These are phyloP conservation scores for Coenobita brevimanus DNA, from an alignment of 1,140 invertebrate species.

Conservation along the genomic window DNA sequence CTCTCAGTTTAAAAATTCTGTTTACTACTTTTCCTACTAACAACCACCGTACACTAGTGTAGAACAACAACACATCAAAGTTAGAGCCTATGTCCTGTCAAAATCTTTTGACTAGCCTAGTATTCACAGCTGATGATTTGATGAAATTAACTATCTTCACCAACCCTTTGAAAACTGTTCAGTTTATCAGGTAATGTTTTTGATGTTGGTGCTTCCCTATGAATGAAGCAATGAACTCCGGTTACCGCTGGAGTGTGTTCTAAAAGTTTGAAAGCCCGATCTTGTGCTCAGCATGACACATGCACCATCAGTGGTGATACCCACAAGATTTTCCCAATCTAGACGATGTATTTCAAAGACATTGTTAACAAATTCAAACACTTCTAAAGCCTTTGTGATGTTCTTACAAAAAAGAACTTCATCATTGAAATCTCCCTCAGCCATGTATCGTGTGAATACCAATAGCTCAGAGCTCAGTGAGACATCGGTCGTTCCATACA, in stretches of 20 bases:
- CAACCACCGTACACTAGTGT: neutral
- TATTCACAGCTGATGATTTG: no score
- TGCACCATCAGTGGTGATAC: conserved; percentile 6
- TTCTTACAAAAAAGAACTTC: conserved; percentile 12
- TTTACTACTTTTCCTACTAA: no score
- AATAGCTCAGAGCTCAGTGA: neutral
- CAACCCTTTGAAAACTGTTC: neutral
- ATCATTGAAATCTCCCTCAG: conserved; percentile 18
- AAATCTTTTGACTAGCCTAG: neutral
- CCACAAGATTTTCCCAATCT: conserved; percentile 19
- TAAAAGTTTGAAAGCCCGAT: conserved; percentile 14
- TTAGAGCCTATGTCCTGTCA: neutral
- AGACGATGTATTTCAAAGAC: no score
- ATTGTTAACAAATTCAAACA: conserved; percentile 31
- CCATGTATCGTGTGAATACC: no score
- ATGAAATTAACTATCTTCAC: conserved; percentile 5
- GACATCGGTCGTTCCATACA: conserved; percentile 1
- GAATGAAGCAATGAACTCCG: no score
- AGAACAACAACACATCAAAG: no score
- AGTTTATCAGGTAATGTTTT: neutral
- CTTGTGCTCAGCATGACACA: neutral
- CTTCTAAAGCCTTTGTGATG: neutral
- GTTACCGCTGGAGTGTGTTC: conserved; percentile 12
- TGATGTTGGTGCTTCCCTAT: conserved; percentile 1
- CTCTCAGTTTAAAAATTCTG: no score